Evolutionary conservation across 2,113 vertebrate genomes (phyloP), one percentile per base, ranked within the genome.

Genomic region (Tragulus kanchil): DNA sequence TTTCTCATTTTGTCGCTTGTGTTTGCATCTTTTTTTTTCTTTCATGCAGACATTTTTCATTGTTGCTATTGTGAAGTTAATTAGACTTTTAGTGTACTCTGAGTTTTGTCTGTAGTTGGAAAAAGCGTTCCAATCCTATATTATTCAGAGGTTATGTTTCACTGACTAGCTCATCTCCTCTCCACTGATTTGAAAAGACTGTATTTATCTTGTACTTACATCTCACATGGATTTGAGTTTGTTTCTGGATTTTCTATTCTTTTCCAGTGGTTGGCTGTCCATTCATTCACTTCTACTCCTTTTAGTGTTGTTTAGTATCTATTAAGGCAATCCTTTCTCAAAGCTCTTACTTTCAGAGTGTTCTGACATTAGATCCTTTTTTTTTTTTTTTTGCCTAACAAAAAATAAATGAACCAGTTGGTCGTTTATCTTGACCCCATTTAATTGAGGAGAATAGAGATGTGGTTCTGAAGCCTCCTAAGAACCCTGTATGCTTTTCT

Each of bases 291-390:
- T 5, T 85, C 58, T 75, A 14, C 23, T 23, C 48, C 16, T 89
- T 94, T 85, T 90, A 85, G 69, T 73, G 58, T 67, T 85, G 15
- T 52, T 93, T 92, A 77, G 42, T 93, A 23, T 58, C 15, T 93
- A 8, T 75, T 73, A 90, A 28, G 26, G 21, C 59, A 93, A 0
- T 90, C 36, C 3, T 16, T 83, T 52, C 28, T 92, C 31, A 79
- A 36, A 94, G 21, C 23, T 91, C 13, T 83, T 83, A 17, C 84
- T 86, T 93, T 48, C 26, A 45, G 26, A 73, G n/a, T 86, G 23
- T 95, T 92, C 52, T 92, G 21, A 16, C 69, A 62, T 3, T n/a
- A 23, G n/a, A 12, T 75, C 31, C 15, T 9, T 78, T 62, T 36
- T 71, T 42, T 15, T 26, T 48, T 6, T 31, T 62, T 62, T 42